phyloP scores from a whole-genome alignment of 2,113 vertebrate species.

The Ophiodon elongatus region DNA sequence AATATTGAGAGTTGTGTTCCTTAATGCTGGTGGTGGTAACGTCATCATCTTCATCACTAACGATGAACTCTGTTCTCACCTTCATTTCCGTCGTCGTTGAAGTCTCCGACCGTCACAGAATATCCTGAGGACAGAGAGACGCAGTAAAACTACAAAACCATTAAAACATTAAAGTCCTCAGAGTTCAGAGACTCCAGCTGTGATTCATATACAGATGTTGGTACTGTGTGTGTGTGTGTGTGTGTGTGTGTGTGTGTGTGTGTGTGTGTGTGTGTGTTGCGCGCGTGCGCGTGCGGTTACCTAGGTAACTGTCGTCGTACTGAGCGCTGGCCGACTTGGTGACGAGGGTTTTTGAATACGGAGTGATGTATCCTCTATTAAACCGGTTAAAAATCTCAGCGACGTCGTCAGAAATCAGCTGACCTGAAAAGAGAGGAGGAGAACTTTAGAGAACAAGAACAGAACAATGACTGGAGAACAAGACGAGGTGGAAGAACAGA shows the following conservation, averaged over 20 bases:
- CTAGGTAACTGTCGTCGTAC: slow-evolving; percentile 97
- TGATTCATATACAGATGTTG: neutral
- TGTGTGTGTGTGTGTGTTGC: neutral
- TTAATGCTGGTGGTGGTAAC: neutral
- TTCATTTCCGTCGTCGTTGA: slow-evolving; percentile 90
- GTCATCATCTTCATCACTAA: neutral
- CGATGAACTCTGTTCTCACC: slow-evolving; percentile 84
- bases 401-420: slow-evolving; percentile 94
- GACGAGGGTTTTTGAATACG: slow-evolving; percentile 87
- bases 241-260: neutral
- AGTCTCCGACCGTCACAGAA: slow-evolving; percentile 94
- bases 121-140: slow-evolving; percentile 85
- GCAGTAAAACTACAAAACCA: neutral
- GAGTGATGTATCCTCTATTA: slow-evolving; percentile 71
- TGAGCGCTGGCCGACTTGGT: slow-evolving; percentile 90
- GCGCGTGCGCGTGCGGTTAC: slow-evolving; percentile 72
- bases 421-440: slow-evolving; percentile 80
- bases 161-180: too few relatives aligned
- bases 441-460: neutral
- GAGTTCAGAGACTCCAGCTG: too few relatives aligned
- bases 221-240: neutral
- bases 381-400: slow-evolving; percentile 90
- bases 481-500: neutral
- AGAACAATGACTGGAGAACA: neutral
- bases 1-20: too few relatives aligned